Evolutionary conservation across 2,888 invertebrate species (phyloP), one percentile per base, ranked within the genome.

Genomic region (Torymus auratus): DNA sequence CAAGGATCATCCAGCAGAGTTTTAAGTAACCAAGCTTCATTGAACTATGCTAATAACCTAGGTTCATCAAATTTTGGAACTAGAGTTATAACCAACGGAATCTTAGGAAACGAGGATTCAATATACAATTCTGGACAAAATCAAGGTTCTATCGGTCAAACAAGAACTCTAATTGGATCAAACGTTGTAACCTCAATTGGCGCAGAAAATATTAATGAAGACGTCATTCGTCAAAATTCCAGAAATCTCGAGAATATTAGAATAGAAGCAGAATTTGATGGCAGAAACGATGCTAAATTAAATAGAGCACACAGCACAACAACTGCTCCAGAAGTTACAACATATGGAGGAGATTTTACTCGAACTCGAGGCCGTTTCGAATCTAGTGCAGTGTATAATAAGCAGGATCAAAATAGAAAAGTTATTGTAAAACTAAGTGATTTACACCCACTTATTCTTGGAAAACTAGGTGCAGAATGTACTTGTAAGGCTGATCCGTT

Each of bases 401-500:
- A n/a, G 2, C 53, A 14, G 28, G 75, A 70, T 67, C 65, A 80
- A 20, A 82, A 70, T 62, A 77, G 65, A 60, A 90, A 90, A 61
- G 93, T 94, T 11, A 93, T 95, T 2, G 93, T 95, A 0, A 94
- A 95, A 88, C 92, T 94, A 82, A 95, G 95, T 84, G 95, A 95
- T 84, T 93, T 94, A 84, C 95, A 95, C 88, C 95, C 95, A 0
- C 90, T 95, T 11, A 91, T 95, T 17, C 92, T 95, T 0, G 93
- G 94, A 60, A 95, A 95, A 91, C 91, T 95, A 13, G 94, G 95
- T 2, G 95, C 95, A 3, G 95, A 95, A 73, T 95, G 95, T 84
- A 95, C 95, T 75, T 95, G 95, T 86, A 89, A 86, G 56, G 87
- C 87, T 0, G 90, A 91, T 87, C 91, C 91, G 7, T 90, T 90